phyloP scores from a whole-genome alignment of 2,113 vertebrate species.

The Mesembrinibis cayennensis region DNA sequence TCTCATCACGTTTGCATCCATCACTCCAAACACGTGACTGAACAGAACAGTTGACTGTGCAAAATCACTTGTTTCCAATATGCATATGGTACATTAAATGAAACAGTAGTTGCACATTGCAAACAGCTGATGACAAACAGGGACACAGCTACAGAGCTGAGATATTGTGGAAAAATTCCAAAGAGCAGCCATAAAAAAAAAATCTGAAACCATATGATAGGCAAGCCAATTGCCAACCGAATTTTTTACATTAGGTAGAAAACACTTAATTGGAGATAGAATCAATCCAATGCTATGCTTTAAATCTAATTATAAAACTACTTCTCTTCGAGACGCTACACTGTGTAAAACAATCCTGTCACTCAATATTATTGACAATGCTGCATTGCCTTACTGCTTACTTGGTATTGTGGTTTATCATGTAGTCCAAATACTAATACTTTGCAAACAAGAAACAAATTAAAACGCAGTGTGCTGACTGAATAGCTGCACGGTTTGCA shows the following conservation, averaged over 20 bases:
- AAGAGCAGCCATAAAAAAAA: not conserved
- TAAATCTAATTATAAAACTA: not conserved
- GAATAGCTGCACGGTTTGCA: not conserved
- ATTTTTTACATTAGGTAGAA: not conserved
- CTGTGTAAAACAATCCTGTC: constrained; percentile 7
- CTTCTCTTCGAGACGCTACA: not conserved
- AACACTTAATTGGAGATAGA: not conserved
- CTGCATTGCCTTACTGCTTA: not conserved
- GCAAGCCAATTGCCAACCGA: not conserved
- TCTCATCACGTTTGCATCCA: not conserved
- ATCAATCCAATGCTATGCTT: not conserved
- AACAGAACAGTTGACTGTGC: not conserved
- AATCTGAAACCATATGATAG: not conserved
- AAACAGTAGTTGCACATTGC: not conserved
- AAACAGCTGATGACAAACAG: not conserved
- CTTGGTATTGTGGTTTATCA: not conserved
- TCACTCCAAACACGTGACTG: not conserved
- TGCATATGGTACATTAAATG: not conserved
- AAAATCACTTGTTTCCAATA: not conserved
- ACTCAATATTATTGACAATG: constrained; percentile 1
- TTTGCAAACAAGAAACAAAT: not conserved
- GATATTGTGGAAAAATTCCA: not conserved
- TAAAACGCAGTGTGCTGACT: not conserved
- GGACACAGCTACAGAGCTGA: not conserved
- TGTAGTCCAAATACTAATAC: not conserved